Base-by-base conservation (phyloP, 2,888 invertebrate genomes). In the Mallateleia sp. region DNA sequence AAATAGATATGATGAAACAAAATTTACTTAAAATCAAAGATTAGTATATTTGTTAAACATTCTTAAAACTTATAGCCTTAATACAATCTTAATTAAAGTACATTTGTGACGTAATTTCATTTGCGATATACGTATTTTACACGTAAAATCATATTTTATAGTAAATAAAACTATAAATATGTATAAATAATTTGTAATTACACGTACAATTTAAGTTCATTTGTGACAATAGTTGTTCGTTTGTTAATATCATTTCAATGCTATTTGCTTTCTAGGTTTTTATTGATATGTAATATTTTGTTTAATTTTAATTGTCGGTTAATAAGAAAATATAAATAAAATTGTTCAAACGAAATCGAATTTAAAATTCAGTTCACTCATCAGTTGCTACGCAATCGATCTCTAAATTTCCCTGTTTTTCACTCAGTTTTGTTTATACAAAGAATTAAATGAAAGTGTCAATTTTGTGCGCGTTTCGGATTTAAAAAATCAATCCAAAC, bases 311-410 rank as follows among this genome's bases (percentile, higher is more conserved):
- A 38, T 28, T 28, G 8, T 8, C 8, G 2, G 11, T 38, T 38
- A 11, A 38, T 38, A 38, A 38, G 5, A 14, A 38, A 2, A 9
- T 8, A 38, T 11, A 38, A 58, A 34, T 34, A 9, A 18, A 18
- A 38, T 22, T 15, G 20, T 32, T 20, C 4, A 20, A 8, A 58
- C 15, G 22, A 62, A 62, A 50, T 8, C 25, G 50, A 66, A 66
- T 28, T 32, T 14, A 2, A 28, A 18, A 2, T 58, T 58, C 0
- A 28, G 67, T 67, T 67, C 67, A 67, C 67, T 67, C 32, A 67
- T 67, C 67, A 67, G 34, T 67, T 67, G 67, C 62, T 62, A 62
- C 24, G 25, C 45, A 66, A 15, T 11, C 8, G 38, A 38, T 38
- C 14, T 9, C 14, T 38, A 38, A n/a, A 14, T 66, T 67, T 67